phyloP scores from a whole-genome alignment of 1,140 invertebrate genomes.

The Trichogramma pretiosum region DNA sequence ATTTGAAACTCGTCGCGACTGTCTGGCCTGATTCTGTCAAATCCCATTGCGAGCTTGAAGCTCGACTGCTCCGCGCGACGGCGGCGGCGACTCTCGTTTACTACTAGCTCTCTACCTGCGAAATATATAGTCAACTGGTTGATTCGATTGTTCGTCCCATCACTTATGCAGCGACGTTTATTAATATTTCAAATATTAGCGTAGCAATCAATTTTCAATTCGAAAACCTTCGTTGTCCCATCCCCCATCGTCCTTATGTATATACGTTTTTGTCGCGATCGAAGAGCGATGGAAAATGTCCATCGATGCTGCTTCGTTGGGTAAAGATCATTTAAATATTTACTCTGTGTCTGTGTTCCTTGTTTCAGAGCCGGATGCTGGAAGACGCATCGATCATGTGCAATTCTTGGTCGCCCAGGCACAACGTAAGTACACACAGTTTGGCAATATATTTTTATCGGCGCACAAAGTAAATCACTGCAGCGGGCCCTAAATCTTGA shows the following conservation, averaged over 20 bases:
- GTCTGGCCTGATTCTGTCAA: constrained; percentile 41
- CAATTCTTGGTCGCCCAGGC: constrained; percentile 78
- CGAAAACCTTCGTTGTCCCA: no score
- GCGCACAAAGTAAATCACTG: no score
- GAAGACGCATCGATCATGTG: constrained; percentile 82
- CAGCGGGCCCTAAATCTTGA: no score
- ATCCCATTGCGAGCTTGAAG: no score
- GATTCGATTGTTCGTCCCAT: constrained; percentile 12
- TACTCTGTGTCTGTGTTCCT: constrained; percentile 29
- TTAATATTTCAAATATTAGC: neutral
- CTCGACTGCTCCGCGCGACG: no score
- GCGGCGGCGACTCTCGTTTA: no score
- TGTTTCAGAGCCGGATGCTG: constrained; percentile 74
- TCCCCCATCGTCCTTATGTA: neutral
- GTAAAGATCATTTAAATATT: no score
- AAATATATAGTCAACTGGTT: constrained; percentile 34
- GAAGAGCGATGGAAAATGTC: neutral
- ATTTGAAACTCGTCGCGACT: constrained; percentile 33
- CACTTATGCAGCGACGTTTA: neutral
- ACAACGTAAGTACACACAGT: constrained; percentile 69
- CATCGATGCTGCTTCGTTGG: no score
- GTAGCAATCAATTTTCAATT: no score
- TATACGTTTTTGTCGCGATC: neutral
- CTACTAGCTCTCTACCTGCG: no score
- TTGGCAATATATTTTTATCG: no score